Conservation (phyloP, 2,797 vertebrate genomes). For the Pangasius djambal region DNA sequence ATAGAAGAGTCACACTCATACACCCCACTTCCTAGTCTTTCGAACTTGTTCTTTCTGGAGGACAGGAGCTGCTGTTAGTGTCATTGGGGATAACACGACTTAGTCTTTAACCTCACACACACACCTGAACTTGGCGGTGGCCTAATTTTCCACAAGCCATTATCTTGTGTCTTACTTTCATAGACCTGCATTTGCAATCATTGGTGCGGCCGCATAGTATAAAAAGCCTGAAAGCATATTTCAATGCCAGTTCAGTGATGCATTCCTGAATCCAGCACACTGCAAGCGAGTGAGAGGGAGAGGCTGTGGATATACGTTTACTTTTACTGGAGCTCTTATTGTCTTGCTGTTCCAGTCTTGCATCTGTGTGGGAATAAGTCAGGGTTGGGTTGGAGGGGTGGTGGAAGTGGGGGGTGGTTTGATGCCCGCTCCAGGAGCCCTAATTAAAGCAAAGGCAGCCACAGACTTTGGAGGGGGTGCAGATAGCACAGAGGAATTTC, state of each 20-base stretch:
- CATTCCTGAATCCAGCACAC: slow-evolving; percentile 3
- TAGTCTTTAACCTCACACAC: slow-evolving; percentile 17
- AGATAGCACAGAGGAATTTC: slow-evolving; percentile 54
- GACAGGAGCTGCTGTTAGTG: slow-evolving; percentile 21
- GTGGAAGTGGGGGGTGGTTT: slow-evolving; percentile 2
- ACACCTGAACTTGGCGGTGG: neutral
- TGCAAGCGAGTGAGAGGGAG: neutral
- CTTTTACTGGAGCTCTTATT: neutral
- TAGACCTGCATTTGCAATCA: slow-evolving; percentile 22
- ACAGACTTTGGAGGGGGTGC: slow-evolving; percentile 26
- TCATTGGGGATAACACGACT: neutral
- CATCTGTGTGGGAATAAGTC: slow-evolving; percentile 27
- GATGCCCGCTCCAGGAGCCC: slow-evolving; percentile 35
- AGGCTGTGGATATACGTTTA: neutral
- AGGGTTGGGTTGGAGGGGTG: neutral
- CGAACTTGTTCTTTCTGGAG: slow-evolving; percentile 24
- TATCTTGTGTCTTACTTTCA: neutral
- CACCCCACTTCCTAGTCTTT: neutral
- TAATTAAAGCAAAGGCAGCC: slow-evolving; percentile 54
- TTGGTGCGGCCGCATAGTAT: neutral
- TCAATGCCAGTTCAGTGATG: neutral
- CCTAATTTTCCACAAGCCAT: slow-evolving; percentile 11
- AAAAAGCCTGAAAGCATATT: neutral
- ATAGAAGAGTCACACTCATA: slow-evolving; percentile 34
- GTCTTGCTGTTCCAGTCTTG: slow-evolving; percentile 14